A percentile compares a stretch with the other conserved stretches of the same genome.
Evolutionary conservation across 2,113 vertebrate species (phyloP).

Genomic region (Galemys pyrenaicus): DNA sequence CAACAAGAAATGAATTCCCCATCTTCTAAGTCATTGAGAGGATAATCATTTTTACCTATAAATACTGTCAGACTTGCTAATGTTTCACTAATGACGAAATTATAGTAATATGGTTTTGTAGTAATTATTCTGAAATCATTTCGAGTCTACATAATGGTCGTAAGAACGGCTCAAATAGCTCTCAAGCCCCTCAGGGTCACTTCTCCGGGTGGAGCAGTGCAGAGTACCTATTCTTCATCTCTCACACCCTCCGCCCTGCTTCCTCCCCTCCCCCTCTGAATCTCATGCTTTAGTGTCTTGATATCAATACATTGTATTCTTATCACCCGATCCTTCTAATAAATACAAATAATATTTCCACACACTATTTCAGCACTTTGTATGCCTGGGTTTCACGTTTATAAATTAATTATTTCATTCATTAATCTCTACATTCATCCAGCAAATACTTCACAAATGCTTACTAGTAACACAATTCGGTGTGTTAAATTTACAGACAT

Average conservation of each 20-base stretch:
- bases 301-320: neutral
- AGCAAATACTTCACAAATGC: neutral
- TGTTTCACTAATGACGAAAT: neutral
- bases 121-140: neutral
- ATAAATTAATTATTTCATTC: conserved; percentile 1
- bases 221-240: neutral
- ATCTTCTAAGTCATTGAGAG: neutral
- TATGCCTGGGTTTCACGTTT: neutral
- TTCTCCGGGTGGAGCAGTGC: neutral
- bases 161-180: neutral
- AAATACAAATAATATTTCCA: neutral
- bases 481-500: neutral
- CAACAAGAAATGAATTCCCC: neutral
- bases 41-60: neutral
- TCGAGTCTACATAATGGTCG: neutral
- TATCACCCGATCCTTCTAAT: neutral
- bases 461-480: neutral
- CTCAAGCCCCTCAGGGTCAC: neutral
- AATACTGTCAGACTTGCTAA: neutral
- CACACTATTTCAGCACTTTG: neutral
- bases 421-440: neutral
- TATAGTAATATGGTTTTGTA: neutral
- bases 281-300: neutral
- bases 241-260: too few relatives aligned
- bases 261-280: neutral